phyloP scores from a whole-genome alignment of 1,140 invertebrate species.

The Campodea augens region DNA sequence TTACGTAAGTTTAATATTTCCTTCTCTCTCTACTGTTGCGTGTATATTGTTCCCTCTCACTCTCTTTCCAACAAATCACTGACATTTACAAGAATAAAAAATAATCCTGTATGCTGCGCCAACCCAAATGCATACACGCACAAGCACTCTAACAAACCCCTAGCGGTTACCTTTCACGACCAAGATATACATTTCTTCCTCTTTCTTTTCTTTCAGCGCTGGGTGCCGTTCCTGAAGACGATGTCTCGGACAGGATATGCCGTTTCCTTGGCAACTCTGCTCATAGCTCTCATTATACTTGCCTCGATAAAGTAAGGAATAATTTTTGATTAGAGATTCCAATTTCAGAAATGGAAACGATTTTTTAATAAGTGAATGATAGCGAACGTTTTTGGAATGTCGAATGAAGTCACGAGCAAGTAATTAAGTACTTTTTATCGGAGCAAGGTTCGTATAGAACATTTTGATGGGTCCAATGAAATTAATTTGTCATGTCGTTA shows the following conservation, averaged over 20 bases:
- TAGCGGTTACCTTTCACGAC: no score
- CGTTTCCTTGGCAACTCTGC: conserved; percentile 40
- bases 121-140: no score
- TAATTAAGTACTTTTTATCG: background rate
- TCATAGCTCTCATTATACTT: conserved; percentile 42
- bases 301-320: conserved; percentile 43
- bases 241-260: conserved; percentile 48
- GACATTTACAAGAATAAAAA: no score
- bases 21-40: no score
- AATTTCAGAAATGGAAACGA: background rate
- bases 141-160: no score
- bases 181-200: no score
- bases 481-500: no score
- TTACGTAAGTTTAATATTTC: no score
- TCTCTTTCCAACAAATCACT: no score
- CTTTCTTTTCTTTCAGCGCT: conserved; percentile 28
- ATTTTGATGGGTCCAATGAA: background rate
- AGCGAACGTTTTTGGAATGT: background rate
- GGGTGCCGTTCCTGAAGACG: conserved; percentile 36
- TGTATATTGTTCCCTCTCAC: no score
- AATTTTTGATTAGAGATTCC: background rate
- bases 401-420: background rate
- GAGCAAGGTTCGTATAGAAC: background rate
- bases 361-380: background rate
- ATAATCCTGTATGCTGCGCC: no score